phyloP scores from a whole-genome alignment of 2,797 vertebrate species.

The Cyprinella venusta region DNA sequence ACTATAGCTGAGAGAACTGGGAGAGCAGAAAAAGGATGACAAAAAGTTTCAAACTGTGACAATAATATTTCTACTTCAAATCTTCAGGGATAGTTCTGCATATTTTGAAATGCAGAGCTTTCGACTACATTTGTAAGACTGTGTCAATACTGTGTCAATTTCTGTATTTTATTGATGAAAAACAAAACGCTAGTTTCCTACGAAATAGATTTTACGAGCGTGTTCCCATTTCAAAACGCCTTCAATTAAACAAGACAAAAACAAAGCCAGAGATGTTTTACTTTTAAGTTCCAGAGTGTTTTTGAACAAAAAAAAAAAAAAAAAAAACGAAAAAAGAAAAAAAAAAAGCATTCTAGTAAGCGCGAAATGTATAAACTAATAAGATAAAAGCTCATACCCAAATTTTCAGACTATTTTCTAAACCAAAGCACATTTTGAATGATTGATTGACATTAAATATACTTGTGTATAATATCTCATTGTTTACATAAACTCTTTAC shows the following conservation, averaged over 20 bases:
- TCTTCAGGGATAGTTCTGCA: slow-evolving; percentile 85
- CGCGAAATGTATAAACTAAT: slow-evolving; percentile 65
- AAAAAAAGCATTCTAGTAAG: slow-evolving; percentile 66
- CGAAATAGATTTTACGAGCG: slow-evolving; percentile 81
- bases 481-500: slow-evolving; percentile 91
- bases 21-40: slow-evolving; percentile 68
- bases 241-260: slow-evolving; percentile 66
- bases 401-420: slow-evolving; percentile 91
- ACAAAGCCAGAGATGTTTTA: slow-evolving; percentile 66
- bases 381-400: slow-evolving; percentile 85
- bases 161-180: slow-evolving; percentile 89
- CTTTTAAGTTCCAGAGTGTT: slow-evolving; percentile 61
- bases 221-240: slow-evolving; percentile 72
- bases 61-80: slow-evolving; percentile 82
- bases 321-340: slow-evolving; percentile 58
- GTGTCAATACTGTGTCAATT: slow-evolving; percentile 83
- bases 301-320: slow-evolving; percentile 56
- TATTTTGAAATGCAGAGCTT: slow-evolving; percentile 75
- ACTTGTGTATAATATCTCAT: slow-evolving; percentile 88
- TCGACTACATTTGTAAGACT: slow-evolving; percentile 82
- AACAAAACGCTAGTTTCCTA: slow-evolving; percentile 91
- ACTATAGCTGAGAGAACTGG: slow-evolving; percentile 54
- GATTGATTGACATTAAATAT: slow-evolving; percentile 77
- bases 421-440: slow-evolving; percentile 93
- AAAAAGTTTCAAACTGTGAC: slow-evolving; percentile 80